Evolutionary conservation across 1,140 invertebrate species (phyloP).

Genomic region (Charaxes varanes): DNA sequence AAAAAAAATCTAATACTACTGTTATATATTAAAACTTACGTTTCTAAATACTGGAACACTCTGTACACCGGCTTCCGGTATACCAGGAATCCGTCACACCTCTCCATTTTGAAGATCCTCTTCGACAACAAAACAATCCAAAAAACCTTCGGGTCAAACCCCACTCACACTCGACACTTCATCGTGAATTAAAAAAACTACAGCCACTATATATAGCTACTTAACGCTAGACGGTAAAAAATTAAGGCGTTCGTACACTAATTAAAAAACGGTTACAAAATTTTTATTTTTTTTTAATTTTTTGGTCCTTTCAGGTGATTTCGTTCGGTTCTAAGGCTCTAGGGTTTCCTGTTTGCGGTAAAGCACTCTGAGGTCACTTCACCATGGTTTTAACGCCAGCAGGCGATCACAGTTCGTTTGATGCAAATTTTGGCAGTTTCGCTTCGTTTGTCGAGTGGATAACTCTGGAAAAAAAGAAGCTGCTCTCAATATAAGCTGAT

Average conservation of each 20-base stretch:
- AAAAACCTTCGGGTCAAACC: slow-evolving; percentile 9
- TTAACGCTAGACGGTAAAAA: slow-evolving; percentile 48
- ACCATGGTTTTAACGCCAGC: slow-evolving; percentile 57
- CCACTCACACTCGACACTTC: slow-evolving; percentile 19
- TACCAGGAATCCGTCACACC: slow-evolving; percentile 81
- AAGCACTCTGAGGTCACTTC: slow-evolving; percentile 50
- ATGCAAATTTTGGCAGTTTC: slow-evolving; percentile 14
- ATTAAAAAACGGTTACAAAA: slow-evolving; percentile 58
- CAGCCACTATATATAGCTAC: slow-evolving; percentile 23
- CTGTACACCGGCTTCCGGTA: slow-evolving; percentile 84
- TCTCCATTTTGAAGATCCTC: slow-evolving; percentile 66
- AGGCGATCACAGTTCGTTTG: slow-evolving; percentile 55
- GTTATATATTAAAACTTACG: slow-evolving; percentile 68
- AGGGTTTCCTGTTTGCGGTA: slow-evolving; percentile 46
- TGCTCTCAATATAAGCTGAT: too few relatives aligned
- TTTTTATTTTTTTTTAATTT: too few relatives aligned
- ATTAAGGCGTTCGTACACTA: slow-evolving; percentile 58
- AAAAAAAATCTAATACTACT: not conserved
- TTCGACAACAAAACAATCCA: slow-evolving; percentile 5
- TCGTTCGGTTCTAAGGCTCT: slow-evolving; percentile 51
- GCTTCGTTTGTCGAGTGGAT: slow-evolving; percentile 17
- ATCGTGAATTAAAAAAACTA: slow-evolving; percentile 13
- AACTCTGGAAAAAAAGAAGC: slow-evolving; percentile 14
- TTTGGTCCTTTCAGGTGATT: slow-evolving; percentile 65
- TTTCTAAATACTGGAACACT: slow-evolving; percentile 86